A percentile compares a stretch with the other conserved stretches of the same genome.
Evolutionary conservation across 2,888 invertebrate genomes (phyloP).

Genomic region (Drosophila peninsularis): DNA sequence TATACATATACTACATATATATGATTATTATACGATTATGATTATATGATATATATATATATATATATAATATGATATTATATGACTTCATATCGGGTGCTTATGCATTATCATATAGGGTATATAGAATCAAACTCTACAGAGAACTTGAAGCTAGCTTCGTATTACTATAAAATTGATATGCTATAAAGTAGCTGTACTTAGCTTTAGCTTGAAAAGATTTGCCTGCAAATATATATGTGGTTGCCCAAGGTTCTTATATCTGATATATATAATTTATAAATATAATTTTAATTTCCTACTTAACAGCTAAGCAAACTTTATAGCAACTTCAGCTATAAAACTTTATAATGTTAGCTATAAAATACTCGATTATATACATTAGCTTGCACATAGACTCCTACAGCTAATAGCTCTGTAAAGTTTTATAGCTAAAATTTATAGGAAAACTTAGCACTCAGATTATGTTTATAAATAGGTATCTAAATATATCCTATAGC

Average conservation of each 20-base stretch:
- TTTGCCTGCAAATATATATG: too few species aligned
- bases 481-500: background rate
- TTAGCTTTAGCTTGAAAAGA: background rate
- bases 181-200: background rate
- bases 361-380: too few species aligned
- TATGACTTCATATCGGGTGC: background rate
- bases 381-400: too few species aligned
- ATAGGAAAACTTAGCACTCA: too few species aligned
- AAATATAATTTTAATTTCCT: too few species aligned
- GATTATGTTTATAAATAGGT: background rate
- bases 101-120: background rate
- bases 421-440: too few species aligned
- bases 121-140: background rate
- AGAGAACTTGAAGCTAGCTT: background rate
- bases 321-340: too few species aligned
- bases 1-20: background rate
- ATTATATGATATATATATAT: background rate
- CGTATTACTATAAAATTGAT: background rate
- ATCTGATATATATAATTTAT: background rate
- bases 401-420: too few species aligned
- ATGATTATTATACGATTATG: background rate
- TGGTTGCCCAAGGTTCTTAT: too few species aligned
- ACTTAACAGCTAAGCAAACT: too few species aligned
- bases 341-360: too few species aligned
- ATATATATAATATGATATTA: background rate